A percentile compares a stretch with the other conserved stretches of the same genome.
phyloP scores from a whole-genome alignment of 2,113 vertebrate species.

The Grallaria varia region DNA sequence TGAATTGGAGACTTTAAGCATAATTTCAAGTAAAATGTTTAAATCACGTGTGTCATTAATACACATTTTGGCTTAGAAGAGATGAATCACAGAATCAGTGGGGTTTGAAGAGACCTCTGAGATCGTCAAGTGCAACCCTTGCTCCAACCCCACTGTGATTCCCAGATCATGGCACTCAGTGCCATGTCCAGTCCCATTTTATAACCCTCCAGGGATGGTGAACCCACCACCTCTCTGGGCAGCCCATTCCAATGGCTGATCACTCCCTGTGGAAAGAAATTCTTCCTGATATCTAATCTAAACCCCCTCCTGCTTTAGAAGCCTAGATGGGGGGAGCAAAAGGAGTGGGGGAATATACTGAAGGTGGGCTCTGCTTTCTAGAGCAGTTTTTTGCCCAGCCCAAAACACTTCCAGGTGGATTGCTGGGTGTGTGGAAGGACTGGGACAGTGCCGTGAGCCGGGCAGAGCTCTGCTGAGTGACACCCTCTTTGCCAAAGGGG shows the following conservation, averaged over 20 bases:
- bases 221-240: too few relatives aligned
- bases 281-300: too few relatives aligned
- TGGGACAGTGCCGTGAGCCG: background rate
- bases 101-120: too few relatives aligned
- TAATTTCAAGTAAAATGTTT: background rate
- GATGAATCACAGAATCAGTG: too few relatives aligned
- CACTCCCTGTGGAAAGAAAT: too few relatives aligned
- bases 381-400: too few relatives aligned
- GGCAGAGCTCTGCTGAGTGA: background rate
- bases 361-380: background rate
- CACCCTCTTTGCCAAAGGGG: background rate
- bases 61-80: background rate
- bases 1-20: background rate
- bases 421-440: background rate
- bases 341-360: background rate
- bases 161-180: too few relatives aligned
- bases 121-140: too few relatives aligned
- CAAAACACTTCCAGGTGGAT: background rate
- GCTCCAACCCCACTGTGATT: too few relatives aligned
- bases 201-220: too few relatives aligned
- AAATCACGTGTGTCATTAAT: background rate
- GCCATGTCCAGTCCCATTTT: too few relatives aligned
- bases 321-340: background rate
- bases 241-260: too few relatives aligned
- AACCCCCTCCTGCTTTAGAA: background rate